A percentile compares a stretch with the other conserved stretches of the same genome.
phyloP scores from a whole-genome alignment of 2,113 vertebrate genomes.

The Zeus faber region DNA sequence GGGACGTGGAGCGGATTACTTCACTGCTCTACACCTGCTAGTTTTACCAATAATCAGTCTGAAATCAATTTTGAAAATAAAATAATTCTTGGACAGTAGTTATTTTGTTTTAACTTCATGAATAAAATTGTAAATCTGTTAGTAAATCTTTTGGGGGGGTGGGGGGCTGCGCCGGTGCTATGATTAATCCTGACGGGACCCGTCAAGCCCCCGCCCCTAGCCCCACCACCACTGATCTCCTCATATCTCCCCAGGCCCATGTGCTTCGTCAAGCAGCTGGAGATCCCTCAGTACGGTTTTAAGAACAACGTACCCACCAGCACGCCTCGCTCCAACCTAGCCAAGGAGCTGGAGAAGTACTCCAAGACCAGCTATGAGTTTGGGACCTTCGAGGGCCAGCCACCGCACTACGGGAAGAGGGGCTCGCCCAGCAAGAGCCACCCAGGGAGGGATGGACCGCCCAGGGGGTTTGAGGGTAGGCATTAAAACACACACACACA shows the following conservation, averaged over 20 bases:
- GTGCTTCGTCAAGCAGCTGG: slow-evolving; percentile 99
- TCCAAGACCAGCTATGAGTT: slow-evolving; percentile 98
- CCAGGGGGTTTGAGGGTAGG: slow-evolving; percentile 93
- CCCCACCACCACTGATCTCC: neutral
- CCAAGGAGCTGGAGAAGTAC: slow-evolving; percentile 99
- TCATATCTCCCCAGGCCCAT: slow-evolving; percentile 88
- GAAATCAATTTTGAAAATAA: no score
- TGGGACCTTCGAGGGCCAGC: slow-evolving; percentile 80
- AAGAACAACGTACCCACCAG: slow-evolving; percentile 96
- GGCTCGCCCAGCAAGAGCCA: slow-evolving; percentile 85
- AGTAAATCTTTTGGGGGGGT: no score
- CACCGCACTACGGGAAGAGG: slow-evolving; percentile 89
- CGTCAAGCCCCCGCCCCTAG: neutral
- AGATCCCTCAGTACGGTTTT: slow-evolving; percentile 98
- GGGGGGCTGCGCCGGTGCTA: no score
- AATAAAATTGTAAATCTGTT: no score
- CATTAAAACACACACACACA: neutral
- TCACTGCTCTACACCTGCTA: no score
- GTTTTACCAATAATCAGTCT: no score
- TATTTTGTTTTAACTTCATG: no score
- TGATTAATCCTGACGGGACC: no score
- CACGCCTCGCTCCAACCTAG: slow-evolving; percentile 99
- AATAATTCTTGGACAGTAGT: no score
- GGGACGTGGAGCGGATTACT: no score
- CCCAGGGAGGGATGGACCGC: slow-evolving; percentile 89